Conservation (phyloP, 2,888 invertebrate genomes). For the Drosophila phalerata region DNA sequence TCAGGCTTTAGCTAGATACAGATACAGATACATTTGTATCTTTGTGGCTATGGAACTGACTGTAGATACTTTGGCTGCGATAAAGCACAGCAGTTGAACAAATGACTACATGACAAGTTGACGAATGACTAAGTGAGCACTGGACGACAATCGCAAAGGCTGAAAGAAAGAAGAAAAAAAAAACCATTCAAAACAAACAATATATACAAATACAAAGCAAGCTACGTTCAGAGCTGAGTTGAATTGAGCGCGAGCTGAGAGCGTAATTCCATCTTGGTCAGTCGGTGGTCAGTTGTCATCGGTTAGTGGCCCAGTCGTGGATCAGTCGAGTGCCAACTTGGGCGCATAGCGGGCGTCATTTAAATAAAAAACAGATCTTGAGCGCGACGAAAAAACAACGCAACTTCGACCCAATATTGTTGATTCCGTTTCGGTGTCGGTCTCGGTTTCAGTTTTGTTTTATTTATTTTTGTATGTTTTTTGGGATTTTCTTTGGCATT, state of each 20-base stretch:
- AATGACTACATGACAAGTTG: slow-evolving; percentile 46
- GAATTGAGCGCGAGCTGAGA: slow-evolving; percentile 20
- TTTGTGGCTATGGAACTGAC: slow-evolving; percentile 3
- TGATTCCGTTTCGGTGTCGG: slow-evolving; percentile 28
- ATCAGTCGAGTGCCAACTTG: slow-evolving; percentile 71
- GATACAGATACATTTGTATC: slow-evolving; percentile 24
- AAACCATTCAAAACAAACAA: slow-evolving; percentile 35
- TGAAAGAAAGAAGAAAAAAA: slow-evolving; percentile 33
- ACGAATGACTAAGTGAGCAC: slow-evolving; percentile 56
- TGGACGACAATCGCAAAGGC: slow-evolving; percentile 38
- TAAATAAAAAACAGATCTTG: slow-evolving; percentile 27
- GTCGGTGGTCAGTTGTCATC: slow-evolving; percentile 23
- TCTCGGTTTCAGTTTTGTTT: slow-evolving; percentile 32
- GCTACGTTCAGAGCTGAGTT: slow-evolving; percentile 9
- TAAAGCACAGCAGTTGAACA: slow-evolving; percentile 48
- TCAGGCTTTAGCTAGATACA: slow-evolving; percentile 3
- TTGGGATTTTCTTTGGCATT: slow-evolving; percentile 32
- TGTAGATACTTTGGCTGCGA: slow-evolving; percentile 27
- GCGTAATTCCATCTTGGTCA: slow-evolving; percentile 46
- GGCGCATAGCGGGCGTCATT: slow-evolving; percentile 71
- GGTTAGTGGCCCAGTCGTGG: slow-evolving; percentile 28
- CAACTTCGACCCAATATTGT: slow-evolving; percentile 29
- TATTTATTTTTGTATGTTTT: slow-evolving; percentile 1
- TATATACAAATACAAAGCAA: slow-evolving; percentile 14
- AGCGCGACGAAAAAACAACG: slow-evolving; percentile 18